These are phyloP conservation scores for Myiozetetes cayanensis DNA, from an alignment of 2,113 vertebrate genomes.

Conservation along the genomic window DNA sequence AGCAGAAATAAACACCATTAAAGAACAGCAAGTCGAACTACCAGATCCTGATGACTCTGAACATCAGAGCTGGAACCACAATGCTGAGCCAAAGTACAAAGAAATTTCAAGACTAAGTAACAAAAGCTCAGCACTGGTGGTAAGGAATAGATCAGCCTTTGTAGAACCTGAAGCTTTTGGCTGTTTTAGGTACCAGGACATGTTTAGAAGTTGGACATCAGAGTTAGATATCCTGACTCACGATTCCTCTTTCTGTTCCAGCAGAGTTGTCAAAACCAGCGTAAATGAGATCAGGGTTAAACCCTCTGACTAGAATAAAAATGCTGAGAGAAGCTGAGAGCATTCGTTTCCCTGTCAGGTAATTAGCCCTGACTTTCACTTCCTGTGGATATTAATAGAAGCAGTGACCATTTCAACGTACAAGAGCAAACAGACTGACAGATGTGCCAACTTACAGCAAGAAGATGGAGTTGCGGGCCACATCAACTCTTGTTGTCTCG, in stretches of 20 bases:
- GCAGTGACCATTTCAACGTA: neutral
- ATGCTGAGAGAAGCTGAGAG: neutral
- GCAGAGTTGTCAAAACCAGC: neutral
- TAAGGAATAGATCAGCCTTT: neutral
- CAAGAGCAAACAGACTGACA: neutral
- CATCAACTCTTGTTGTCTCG: constrained; percentile 96
- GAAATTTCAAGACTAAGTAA: neutral
- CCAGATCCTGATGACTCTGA: neutral
- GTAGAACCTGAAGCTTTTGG: neutral
- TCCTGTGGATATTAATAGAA: neutral
- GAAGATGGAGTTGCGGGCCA: constrained; percentile 90
- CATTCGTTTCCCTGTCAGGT: neutral
- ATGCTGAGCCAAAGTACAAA: neutral
- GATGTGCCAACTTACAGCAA: constrained; percentile 84
- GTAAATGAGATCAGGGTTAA: neutral
- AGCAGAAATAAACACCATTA: neutral
- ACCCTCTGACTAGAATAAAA: neutral
- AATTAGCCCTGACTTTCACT: neutral
- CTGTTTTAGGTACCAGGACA: neutral
- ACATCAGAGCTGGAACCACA: neutral
- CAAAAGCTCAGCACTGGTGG: neutral
- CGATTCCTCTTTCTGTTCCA: neutral
- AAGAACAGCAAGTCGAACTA: neutral
- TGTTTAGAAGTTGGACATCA: neutral
- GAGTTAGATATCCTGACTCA: neutral